Conservation (phyloP, 2,888 invertebrate genomes). For the Acleris emargana region DNA sequence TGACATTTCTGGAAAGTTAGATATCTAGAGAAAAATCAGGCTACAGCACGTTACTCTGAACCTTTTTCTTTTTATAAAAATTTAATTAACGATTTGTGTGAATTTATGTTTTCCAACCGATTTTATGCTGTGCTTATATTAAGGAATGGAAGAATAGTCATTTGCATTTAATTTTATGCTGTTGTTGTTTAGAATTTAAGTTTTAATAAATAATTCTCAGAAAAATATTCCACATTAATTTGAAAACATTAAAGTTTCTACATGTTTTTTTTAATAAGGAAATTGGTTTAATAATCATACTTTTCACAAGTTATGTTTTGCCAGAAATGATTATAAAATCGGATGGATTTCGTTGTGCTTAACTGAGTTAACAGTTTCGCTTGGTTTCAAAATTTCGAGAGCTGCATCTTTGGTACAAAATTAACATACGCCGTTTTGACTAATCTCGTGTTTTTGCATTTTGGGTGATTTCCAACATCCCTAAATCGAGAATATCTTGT, state of each 20-base stretch:
- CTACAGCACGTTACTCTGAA: constrained; percentile 27
- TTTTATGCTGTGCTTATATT: constrained; percentile 20
- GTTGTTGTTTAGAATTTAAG: not conserved
- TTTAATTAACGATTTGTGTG: constrained; percentile 30
- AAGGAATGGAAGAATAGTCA: not conserved
- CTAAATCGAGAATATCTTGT: not conserved
- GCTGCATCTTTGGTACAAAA: constrained; percentile 34
- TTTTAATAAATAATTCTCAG: not conserved
- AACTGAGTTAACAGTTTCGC: constrained; percentile 47
- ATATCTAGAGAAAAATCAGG: not conserved
- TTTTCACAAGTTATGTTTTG: constrained; percentile 17
- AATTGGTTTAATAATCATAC: not conserved
- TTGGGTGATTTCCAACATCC: not conserved
- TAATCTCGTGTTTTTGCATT: constrained; percentile 44
- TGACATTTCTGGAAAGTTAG: too few relatives aligned
- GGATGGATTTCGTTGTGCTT: constrained; percentile 63
- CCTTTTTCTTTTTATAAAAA: constrained; percentile 25
- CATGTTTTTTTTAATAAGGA: not conserved
- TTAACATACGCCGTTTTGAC: constrained; percentile 38
- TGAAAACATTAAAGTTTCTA: too few relatives aligned
- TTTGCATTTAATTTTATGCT: not conserved
- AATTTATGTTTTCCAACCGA: constrained; percentile 35
- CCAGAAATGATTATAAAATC: constrained; percentile 47
- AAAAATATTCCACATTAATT: too few relatives aligned
- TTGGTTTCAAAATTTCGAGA: constrained; percentile 33